A percentile compares a stretch with the other conserved stretches of the same genome.
These are phyloP conservation scores for Chelonus insularis DNA, from an alignment of 1,140 invertebrate species.

Conservation along the genomic window DNA sequence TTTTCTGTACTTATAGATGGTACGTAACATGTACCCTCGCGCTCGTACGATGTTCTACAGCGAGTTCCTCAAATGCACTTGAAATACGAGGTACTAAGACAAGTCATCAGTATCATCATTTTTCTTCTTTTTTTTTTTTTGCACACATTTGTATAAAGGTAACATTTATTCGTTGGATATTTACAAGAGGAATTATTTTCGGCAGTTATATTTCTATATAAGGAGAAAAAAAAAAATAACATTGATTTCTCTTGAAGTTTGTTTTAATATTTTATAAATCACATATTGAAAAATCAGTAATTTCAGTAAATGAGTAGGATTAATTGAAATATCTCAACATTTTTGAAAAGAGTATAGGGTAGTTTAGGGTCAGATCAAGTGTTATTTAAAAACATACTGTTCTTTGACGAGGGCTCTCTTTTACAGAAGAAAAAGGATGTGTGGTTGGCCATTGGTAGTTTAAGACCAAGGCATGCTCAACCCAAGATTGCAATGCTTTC, in stretches of 20 bases:
- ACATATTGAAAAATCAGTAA: too few species aligned
- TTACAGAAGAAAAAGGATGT: constrained; percentile 61
- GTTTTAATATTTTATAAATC: too few species aligned
- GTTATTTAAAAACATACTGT: constrained; percentile 53
- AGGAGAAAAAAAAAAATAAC: too few species aligned
- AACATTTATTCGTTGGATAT: constrained; percentile 11
- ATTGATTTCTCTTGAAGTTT: too few species aligned
- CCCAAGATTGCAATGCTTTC: constrained; percentile 60
- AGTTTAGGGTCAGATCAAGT: background rate
- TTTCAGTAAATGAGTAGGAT: background rate
- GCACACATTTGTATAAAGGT: constrained; percentile 23
- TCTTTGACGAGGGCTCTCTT: constrained; percentile 61
- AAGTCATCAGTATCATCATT: constrained; percentile 57
- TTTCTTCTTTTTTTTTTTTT: constrained; percentile 36
- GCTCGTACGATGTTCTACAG: constrained; percentile 58
- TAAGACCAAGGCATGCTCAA: constrained; percentile 60
- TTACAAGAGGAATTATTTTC: background rate
- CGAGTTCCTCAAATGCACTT: constrained; percentile 60
- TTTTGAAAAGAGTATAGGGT: background rate
- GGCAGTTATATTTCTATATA: too few species aligned
- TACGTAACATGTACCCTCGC: constrained; percentile 58
- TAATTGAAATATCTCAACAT: background rate
- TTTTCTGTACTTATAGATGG: constrained; percentile 61
- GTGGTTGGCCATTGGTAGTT: constrained; percentile 61
- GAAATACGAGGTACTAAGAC: constrained; percentile 57